Evolutionary conservation across 2,797 vertebrate species (phyloP).

Genomic region (Melanotaenia pygmaea): DNA sequence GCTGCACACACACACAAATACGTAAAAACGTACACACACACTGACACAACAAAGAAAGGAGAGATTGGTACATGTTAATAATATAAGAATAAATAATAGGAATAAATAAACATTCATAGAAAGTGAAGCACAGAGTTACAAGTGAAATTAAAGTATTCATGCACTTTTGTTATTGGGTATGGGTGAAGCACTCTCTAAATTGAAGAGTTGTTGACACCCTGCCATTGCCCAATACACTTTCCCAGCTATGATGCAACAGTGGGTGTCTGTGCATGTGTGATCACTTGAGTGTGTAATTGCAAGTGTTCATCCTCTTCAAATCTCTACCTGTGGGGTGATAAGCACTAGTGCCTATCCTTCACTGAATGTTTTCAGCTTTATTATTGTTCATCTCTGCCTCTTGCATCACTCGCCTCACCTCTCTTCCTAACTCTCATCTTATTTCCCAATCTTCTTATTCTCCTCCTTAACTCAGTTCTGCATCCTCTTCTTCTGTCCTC

Average conservation of each 20-base stretch:
- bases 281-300: constrained; percentile 7
- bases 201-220: constrained; percentile 24
- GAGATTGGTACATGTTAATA: constrained; percentile 10
- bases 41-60: constrained; percentile 18
- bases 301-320: constrained; percentile 10
- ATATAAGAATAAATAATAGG: neutral
- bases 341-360: constrained; percentile 6
- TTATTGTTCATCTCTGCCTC: constrained; percentile 11
- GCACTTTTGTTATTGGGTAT: neutral
- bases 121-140: constrained; percentile 2
- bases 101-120: constrained; percentile 24
- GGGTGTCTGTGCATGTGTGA: constrained; percentile 9
- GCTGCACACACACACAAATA: constrained; percentile 21
- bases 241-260: constrained; percentile 6
- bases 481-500: constrained; percentile 15
- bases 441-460: constrained; percentile 1
- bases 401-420: constrained; percentile 18
- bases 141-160: constrained; percentile 19
- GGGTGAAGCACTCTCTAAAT: neutral
- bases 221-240: constrained; percentile 21
- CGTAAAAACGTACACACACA: neutral
- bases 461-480: constrained; percentile 8
- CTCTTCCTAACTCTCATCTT: neutral
- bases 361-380: constrained; percentile 36
- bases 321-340: constrained; percentile 23